Percentiles rank a stretch among this genome's conserved stretches.
phyloP scores from a whole-genome alignment of 1,140 invertebrate genomes.

The Yoshiicerus persimilis region DNA sequence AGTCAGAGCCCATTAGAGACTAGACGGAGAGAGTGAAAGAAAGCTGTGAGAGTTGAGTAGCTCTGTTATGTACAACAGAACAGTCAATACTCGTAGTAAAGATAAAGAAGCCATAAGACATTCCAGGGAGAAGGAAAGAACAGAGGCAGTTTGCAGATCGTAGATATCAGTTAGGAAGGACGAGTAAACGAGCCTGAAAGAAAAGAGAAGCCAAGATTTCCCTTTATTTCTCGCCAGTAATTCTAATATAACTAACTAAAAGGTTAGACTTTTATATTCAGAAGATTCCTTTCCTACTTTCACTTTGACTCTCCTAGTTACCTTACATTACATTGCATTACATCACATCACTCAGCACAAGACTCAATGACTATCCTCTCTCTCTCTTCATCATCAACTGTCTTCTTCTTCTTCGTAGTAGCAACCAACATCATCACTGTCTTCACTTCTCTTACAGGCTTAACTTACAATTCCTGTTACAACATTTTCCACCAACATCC shows the following conservation, averaged over 20 bases:
- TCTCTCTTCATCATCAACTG: not conserved
- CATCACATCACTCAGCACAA: not conserved
- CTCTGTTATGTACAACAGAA: too few species aligned
- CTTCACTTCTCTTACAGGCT: not conserved
- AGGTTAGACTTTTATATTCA: conserved; percentile 1
- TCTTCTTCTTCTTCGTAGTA: not conserved
- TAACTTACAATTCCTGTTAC: not conserved
- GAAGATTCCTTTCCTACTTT: not conserved
- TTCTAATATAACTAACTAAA: not conserved
- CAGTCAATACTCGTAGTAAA: not conserved
- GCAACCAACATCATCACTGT: too few species aligned
- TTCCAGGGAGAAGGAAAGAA: not conserved
- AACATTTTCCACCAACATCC: not conserved
- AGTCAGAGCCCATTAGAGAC: not conserved
- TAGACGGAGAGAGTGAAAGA: not conserved
- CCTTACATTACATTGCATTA: not conserved
- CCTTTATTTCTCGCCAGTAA: not conserved
- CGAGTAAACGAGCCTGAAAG: not conserved
- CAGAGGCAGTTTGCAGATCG: not conserved
- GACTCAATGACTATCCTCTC: not conserved
- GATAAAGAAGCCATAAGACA: not conserved
- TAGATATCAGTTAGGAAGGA: not conserved
- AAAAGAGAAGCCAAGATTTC: not conserved
- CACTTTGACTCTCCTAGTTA: not conserved
- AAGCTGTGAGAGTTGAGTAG: not conserved